Percentiles rank a stretch among this genome's conserved stretches.
Conservation (phyloP, 1,140 invertebrate genomes). For the Babylonia areolata region DNA sequence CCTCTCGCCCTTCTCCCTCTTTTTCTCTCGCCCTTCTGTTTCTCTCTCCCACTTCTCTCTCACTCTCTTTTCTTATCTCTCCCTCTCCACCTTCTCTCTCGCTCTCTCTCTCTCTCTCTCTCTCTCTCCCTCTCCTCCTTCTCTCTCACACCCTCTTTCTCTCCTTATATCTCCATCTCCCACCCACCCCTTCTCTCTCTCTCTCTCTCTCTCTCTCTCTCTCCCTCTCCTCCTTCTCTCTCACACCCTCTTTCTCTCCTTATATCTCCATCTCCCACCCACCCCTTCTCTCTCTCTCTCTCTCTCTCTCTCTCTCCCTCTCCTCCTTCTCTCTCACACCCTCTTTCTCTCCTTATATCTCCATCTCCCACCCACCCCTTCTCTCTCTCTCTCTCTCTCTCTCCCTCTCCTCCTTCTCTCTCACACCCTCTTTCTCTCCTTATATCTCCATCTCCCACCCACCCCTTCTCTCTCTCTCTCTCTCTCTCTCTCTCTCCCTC, state of each 20-base stretch:
- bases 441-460: too few relatives aligned
- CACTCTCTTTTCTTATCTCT: neutral
- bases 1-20: neutral
- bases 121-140: neutral
- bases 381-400: neutral
- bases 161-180: neutral
- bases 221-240: neutral
- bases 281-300: neutral
- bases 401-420: neutral
- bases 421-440: too few relatives aligned
- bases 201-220: too few relatives aligned
- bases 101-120: too few relatives aligned
- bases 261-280: neutral
- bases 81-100: slow-evolving; percentile 15
- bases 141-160: too few relatives aligned
- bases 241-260: neutral
- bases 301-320: neutral
- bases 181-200: too few relatives aligned
- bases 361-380: neutral
- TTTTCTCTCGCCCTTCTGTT: too few relatives aligned
- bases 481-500: neutral
- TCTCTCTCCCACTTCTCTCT: neutral
- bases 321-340: neutral
- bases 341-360: neutral
- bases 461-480: too few relatives aligned